A percentile compares a stretch with the other conserved stretches of the same genome.
Conservation (phyloP, 2,888 invertebrate genomes). For the Dorcus hopei region DNA sequence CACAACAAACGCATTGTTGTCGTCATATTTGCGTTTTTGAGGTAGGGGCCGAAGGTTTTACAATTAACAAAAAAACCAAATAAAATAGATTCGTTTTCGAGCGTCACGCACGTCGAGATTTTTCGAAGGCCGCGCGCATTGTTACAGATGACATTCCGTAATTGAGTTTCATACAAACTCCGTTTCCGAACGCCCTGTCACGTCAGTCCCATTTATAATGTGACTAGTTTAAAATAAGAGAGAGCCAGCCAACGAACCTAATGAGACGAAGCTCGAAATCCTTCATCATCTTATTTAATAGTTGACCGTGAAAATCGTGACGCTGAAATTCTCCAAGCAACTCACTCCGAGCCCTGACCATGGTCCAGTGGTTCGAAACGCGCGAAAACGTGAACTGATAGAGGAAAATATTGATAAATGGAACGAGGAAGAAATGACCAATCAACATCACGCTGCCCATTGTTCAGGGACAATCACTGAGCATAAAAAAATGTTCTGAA, state of each 20-base stretch:
- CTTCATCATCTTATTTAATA: conserved; percentile 42
- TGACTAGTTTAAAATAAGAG: no score
- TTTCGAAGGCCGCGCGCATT: background rate
- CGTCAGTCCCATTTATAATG: no score
- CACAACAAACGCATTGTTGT: conserved; percentile 26
- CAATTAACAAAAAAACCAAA: background rate
- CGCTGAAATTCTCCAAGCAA: conserved; percentile 8
- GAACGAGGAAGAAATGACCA: no score
- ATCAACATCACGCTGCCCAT: no score
- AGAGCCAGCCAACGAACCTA: conserved; percentile 14
- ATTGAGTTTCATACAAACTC: background rate
- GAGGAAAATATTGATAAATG: no score
- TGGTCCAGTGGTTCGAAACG: no score
- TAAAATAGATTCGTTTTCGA: background rate
- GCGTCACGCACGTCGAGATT: background rate
- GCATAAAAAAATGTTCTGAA: no score
- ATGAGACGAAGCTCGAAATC: conserved; percentile 22
- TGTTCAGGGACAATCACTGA: no score
- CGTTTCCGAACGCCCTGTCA: no score
- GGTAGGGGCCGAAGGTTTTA: background rate
- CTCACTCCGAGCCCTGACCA: no score
- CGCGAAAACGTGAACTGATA: no score
- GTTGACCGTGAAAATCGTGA: conserved; percentile 38
- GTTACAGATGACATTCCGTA: background rate
- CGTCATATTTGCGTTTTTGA: conserved; percentile 19